Evolutionary conservation across 2,113 vertebrate genomes (phyloP), one percentile per base, ranked within the genome.

Genomic region (Oryzias celebensis): DNA sequence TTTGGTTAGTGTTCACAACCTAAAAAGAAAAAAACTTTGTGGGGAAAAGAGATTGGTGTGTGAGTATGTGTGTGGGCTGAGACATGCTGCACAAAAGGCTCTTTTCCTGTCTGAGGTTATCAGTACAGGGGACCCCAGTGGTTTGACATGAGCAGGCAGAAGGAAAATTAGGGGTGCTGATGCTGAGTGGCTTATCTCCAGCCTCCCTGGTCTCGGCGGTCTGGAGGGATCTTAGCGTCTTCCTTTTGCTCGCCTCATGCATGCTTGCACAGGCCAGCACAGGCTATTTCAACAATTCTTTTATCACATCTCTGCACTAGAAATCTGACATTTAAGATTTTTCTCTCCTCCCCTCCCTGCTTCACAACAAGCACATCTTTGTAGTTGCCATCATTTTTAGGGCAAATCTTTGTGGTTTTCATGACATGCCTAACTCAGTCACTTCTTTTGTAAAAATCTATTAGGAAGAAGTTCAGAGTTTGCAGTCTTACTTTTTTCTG

Each of bases 131-230:
- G 57, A 77, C 71, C 81, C 24, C 54, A 7, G 62, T 65, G 71
- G 78, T 81, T 76, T 75, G 79, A 87, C 81, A 84, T 68, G 77
- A 81, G 75, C 61, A 71, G 63, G 68, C 75, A 61, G 62, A 54
- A 42, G n/a, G 65, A 69, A 65, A 86, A 73, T 73, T 72, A 68
- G 45, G 73, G 77, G 44, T 59, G 79, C 52, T 62, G 65, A 68
- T 75, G 71, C 73, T 76, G 15, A 60, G 63, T 62, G 52, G 72
- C 85, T 88, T 86, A 89, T 88, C 86, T 87, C 18, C 47, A 42
- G 59, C 64, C 47, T 69, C 61, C 85, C 65, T 77, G 75, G 80
- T 88, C 89, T 81, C 82, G 64, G 69, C 84, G 78, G 87, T 78
- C 69, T 65, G 20, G 24, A 58, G 57, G 65, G 52, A 70, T 17